Evolutionary conservation across 1,140 invertebrate species (phyloP).

Genomic region (Hydropsyche tenuis): DNA sequence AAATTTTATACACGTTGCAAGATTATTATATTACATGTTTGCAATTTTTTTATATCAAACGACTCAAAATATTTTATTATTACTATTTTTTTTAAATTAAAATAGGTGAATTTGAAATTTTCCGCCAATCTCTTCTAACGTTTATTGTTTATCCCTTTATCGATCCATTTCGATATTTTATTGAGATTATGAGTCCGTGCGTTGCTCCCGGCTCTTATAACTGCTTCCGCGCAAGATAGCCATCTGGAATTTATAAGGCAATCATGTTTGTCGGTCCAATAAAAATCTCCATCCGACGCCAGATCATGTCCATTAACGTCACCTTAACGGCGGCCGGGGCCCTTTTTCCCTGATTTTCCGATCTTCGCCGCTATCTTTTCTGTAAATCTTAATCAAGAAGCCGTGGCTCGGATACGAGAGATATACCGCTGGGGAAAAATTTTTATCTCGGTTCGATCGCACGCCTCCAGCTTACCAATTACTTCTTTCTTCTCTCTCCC

Average conservation of each 20-base stretch:
- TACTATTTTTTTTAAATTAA: no score
- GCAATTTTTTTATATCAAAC: no score
- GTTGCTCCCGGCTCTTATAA: conserved; percentile 7
- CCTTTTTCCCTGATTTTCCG: conserved; percentile 33
- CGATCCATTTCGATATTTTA: background rate
- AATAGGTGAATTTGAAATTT: no score
- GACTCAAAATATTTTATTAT: no score
- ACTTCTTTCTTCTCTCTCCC: conserved; percentile 33
- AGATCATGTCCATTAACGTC: conserved; percentile 47
- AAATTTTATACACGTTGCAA: no score
- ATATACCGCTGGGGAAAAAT: conserved; percentile 29
- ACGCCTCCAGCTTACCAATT: conserved; percentile 39
- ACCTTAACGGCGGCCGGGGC: conserved; percentile 42
- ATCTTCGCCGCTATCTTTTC: conserved; percentile 40
- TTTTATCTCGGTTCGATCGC: conserved; percentile 39
- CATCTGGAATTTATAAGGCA: conserved; percentile 32
- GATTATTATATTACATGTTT: no score
- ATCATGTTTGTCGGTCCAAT: conserved; percentile 40
- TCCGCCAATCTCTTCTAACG: no score
- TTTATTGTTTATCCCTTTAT: background rate
- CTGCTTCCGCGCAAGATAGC: conserved; percentile 17
- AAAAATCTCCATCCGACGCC: conserved; percentile 47
- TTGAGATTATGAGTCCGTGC: conserved; percentile 2
- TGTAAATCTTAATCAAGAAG: conserved; percentile 48
- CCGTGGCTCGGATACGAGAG: conserved; percentile 24